Evolutionary conservation across 2,797 vertebrate species (phyloP), one percentile per base, ranked within the genome.

Genomic region (Hypotaenidia okinawae): DNA sequence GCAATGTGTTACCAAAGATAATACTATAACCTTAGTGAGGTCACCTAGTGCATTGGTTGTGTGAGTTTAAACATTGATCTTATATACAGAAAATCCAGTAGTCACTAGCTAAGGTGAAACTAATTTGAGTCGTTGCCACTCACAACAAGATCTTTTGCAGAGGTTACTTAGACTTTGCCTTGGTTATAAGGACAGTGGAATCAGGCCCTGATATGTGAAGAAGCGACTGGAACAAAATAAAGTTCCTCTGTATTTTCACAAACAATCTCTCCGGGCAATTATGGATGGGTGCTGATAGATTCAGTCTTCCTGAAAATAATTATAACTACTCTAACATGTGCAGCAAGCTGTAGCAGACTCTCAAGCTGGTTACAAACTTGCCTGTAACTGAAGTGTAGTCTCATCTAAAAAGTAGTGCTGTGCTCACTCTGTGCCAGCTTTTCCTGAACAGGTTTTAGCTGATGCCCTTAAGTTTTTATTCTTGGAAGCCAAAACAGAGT

Each of bases 321-420:
- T 59, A 22, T 17, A 79, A 61, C 45, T 45, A 41, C 28, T 66
- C 37, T 80, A 45, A 54, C 30, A 87, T 92, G 51, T 6, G 45
- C 33, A 93, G 63, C 30, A 41, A 90, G 32, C 61, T 55, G 37
- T 51, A 74, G 32, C 61, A 69, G 63, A 83, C 69, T 43, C 47
- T 73, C 64, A 63, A 81, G n/a, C 54, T 69, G 52, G 52, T 95
- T 73, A 84, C 84, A 94, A 93, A 95, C 39, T 77, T 77, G 69
- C 49, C 41, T 70, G 49, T 15, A 76, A 85, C 30, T 84, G 57
- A 94, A 78, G 54, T 4, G 3, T 9, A 66, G 64, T 14, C 51
- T 81, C 17, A 32, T 69, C 32, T 64, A 67, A 41, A 96, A 59
- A 47, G 30, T 25, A 84, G 21, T 7, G 32, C 37, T 78, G 45